Percentiles rank a stretch among this genome's conserved stretches.
These are phyloP conservation scores for Acheta domesticus DNA, from an alignment of 2,888 invertebrate species.

Conservation along the genomic window DNA sequence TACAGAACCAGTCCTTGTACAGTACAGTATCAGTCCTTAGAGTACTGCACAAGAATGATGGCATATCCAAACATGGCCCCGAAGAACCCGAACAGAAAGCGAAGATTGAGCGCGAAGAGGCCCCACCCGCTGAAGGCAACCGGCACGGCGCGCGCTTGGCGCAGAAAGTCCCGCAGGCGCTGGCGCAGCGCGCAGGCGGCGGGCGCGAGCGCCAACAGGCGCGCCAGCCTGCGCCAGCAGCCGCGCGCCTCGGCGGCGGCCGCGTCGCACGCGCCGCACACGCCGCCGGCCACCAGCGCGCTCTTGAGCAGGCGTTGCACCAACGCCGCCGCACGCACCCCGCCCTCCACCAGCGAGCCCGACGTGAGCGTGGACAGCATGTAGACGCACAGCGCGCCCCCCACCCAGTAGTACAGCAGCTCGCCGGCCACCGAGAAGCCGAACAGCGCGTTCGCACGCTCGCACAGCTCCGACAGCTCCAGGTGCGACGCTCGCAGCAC, in stretches of 20 bases:
- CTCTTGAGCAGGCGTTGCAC: not conserved
- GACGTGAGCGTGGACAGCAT: no score
- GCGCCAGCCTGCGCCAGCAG: not conserved
- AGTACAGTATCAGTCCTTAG: no score
- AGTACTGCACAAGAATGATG: not conserved
- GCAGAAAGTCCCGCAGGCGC: not conserved
- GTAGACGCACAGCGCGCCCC: no score
- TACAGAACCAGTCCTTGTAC: no score
- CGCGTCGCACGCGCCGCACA: not conserved
- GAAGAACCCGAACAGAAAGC: not conserved
- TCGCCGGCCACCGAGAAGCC: no score
- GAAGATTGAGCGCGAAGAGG: not conserved
- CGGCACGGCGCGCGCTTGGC: not conserved
- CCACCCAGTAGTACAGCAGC: no score
- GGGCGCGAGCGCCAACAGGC: not conserved
- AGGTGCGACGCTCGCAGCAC: no score
- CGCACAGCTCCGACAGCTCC: no score
- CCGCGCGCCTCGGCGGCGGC: not conserved
- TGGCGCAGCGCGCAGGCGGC: not conserved
- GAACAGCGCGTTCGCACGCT: no score
- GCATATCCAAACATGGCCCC: not conserved
- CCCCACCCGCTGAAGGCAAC: not conserved
- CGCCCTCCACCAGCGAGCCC: no score
- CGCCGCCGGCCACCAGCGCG: not conserved
- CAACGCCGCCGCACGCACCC: no score